These are phyloP conservation scores for Stichopus horrens DNA, from an alignment of 53 echinoderm and acorn worm species.

Conservation along the genomic window DNA sequence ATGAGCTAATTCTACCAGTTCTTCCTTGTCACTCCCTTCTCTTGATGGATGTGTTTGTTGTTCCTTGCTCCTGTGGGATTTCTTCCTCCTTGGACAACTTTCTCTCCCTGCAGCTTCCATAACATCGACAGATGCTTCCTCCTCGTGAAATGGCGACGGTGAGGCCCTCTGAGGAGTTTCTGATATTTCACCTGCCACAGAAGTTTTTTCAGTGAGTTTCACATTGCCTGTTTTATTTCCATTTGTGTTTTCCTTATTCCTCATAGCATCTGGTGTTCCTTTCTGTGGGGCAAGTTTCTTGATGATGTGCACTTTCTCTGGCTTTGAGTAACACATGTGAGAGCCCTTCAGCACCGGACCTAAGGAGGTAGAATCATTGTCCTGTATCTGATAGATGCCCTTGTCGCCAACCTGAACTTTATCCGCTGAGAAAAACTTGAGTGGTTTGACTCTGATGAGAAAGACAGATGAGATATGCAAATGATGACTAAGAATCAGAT, in stretches of 20 bases:
- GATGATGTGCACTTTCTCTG: conserved; percentile 5
- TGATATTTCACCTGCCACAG: neutral
- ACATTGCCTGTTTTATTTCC: neutral
- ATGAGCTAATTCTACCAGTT: conserved; percentile 53
- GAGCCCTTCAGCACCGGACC: conserved; percentile 71
- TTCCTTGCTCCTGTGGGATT: neutral
- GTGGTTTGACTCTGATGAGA: conserved; percentile 62
- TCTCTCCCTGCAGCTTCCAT: neutral
- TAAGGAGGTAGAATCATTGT: conserved; percentile 59
- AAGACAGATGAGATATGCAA: neutral
- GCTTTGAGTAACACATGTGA: conserved; percentile 62
- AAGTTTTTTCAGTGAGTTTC: neutral
- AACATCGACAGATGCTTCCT: neutral
- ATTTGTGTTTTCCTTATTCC: neutral
- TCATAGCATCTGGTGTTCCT: neutral
- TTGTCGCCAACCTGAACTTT: conserved; percentile 95
- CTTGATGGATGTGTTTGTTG: neutral
- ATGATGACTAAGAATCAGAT: neutral
- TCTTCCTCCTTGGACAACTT: neutral
- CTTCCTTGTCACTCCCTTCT: conserved; percentile 20
- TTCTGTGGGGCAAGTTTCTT: neutral
- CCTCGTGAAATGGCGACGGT: neutral
- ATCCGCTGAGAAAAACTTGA: conserved; percentile 81
- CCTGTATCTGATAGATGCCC: conserved; percentile 70
- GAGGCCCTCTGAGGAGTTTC: neutral